A percentile compares a stretch with the other conserved stretches of the same genome.
Evolutionary conservation across 2,888 invertebrate species (phyloP).

Genomic region (Ypsolopha scabrella): DNA sequence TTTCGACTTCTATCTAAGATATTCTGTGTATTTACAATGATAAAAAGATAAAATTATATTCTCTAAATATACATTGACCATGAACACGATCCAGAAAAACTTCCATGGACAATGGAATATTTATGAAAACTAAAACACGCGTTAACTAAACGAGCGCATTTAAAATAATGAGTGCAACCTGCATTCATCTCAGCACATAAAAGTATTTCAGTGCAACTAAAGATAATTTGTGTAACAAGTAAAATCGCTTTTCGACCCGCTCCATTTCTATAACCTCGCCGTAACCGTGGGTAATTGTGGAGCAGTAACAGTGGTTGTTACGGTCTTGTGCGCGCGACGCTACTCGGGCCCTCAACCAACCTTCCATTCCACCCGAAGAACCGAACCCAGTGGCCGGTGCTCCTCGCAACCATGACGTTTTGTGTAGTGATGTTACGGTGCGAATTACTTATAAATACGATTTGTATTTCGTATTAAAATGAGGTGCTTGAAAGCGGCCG

Average conservation of each 20-base stretch:
- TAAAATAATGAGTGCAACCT: not conserved
- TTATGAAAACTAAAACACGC: no score
- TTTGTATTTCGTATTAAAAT: constrained; percentile 49
- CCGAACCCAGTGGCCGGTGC: not conserved
- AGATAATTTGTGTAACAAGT: not conserved
- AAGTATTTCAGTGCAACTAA: not conserved
- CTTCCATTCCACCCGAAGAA: not conserved
- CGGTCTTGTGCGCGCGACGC: constrained; percentile 56
- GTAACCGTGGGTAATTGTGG: constrained; percentile 61
- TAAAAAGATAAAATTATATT: no score
- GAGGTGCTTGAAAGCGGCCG: constrained; percentile 64
- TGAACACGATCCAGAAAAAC: no score
- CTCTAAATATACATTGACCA: no score
- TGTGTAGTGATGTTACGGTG: constrained; percentile 27
- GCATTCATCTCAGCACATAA: not conserved
- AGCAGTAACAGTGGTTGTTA: constrained; percentile 49
- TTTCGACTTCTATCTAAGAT: no score
- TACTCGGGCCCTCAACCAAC: constrained; percentile 45
- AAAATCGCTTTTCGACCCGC: constrained; percentile 24
- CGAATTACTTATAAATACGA: constrained; percentile 38
- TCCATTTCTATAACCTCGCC: constrained; percentile 45
- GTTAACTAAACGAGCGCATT: not conserved
- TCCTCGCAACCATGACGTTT: constrained; percentile 18
- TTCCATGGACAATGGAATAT: no score
- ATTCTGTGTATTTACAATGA: no score